These are phyloP conservation scores for Drosophila arawakana DNA, from an alignment of 1,140 invertebrate species.

Conservation along the genomic window DNA sequence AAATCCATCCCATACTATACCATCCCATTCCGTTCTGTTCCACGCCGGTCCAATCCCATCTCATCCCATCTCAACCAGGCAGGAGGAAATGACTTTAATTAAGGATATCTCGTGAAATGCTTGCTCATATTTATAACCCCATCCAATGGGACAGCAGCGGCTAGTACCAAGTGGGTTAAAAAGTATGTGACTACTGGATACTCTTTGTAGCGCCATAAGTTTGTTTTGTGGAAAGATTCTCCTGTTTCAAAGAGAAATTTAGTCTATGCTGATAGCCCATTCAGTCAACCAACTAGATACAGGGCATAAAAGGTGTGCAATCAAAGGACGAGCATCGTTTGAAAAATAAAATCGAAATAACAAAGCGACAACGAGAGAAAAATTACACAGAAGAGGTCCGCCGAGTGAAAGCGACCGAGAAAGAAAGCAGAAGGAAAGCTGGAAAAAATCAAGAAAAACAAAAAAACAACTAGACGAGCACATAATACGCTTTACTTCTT, in stretches of 20 bases:
- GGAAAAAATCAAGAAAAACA: conserved; percentile 7
- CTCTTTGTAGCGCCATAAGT: background rate
- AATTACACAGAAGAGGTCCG: conserved; percentile 28
- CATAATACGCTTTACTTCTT: conserved; percentile 71
- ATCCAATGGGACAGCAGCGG: conserved; percentile 14
- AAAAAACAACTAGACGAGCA: conserved; percentile 27
- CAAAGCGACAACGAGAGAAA: conserved; percentile 58
- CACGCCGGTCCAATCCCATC: too few species aligned
- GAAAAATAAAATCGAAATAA: conserved; percentile 76
- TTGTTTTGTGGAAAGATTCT: too few species aligned
- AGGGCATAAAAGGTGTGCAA: conserved; percentile 62
- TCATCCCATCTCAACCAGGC: background rate
- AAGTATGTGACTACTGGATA: background rate
- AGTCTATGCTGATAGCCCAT: too few species aligned
- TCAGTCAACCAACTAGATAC: background rate
- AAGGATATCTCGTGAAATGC: conserved; percentile 77
- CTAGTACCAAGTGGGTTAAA: background rate
- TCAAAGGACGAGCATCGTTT: conserved; percentile 72
- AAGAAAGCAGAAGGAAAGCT: background rate
- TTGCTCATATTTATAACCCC: conserved; percentile 77
- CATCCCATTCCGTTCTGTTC: too few species aligned
- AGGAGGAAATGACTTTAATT: conserved; percentile 78
- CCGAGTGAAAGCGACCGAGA: conserved; percentile 19
- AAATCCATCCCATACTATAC: conserved; percentile 18
- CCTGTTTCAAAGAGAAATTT: too few species aligned